Evolutionary conservation across 2,888 invertebrate genomes (phyloP), one percentile per base, ranked within the genome.

Genomic region (Rhingia rostrata): DNA sequence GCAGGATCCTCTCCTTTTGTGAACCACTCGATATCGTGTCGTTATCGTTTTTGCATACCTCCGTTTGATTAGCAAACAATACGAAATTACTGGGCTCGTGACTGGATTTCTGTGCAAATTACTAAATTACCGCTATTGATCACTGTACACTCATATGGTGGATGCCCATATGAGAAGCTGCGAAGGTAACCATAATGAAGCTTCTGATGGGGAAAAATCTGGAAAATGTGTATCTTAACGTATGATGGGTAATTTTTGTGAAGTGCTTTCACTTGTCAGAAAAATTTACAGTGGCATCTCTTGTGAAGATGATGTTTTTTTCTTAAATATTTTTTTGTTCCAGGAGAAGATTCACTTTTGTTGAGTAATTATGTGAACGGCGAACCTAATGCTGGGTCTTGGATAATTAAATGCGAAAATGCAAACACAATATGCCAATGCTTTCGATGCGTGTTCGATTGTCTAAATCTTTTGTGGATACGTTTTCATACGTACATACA

Each of bases 91-190:
- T 64, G 63, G 47, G 56, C 47, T 47, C 39, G 32, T 47, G 54
- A 10, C 56, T 73, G 45, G 49, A 35, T 47, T 64, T 73, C 39
- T 54, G 63, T 64, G 63, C 14, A 73, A 73, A 73, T 73, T 73
- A 63, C 73, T 56, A 56, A 73, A 73, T 73, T 73, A 73, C 47
- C 54, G 39, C 4, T 7, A 33, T 3, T 47, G 63, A 49, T 9
- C 37, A 49, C 43, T 35, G 47, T 49, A 9, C 7, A 6, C 30
- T 9, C 14, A 47, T 30, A 45, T 7, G 22, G 22, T 22, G 22
- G 22, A 22, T 22, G 22, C 22, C 22, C 22, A 22, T 22, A 47
- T 47, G 32, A 35, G 56, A 63, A 37, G 73, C 47, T 64, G 14
- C 63, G 33, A 63, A 73, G 47, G 37, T 64, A 33, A 22, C 22